These are phyloP conservation scores for Orchestia grillus DNA, from an alignment of 1,140 invertebrate genomes.

Conservation along the genomic window DNA sequence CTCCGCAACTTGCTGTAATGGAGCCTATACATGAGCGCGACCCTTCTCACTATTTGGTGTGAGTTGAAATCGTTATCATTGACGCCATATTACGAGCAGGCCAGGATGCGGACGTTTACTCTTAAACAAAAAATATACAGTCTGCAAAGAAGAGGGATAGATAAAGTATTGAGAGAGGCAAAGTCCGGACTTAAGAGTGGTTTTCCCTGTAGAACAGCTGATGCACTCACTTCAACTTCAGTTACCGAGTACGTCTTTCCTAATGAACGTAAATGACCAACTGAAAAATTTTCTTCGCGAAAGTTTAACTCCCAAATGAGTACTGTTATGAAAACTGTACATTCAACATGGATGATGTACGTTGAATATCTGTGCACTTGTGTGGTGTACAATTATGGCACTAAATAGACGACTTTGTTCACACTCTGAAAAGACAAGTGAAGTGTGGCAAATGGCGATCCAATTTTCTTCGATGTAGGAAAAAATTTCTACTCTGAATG, in stretches of 20 bases:
- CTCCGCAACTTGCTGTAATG: background rate
- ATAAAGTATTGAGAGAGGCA: background rate
- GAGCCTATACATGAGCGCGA: background rate
- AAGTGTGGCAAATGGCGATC: too few relatives aligned
- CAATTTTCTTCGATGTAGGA: too few relatives aligned
- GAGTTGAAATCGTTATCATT: background rate
- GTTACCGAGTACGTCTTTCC: background rate
- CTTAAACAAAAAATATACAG: background rate
- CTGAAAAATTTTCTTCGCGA: too few relatives aligned
- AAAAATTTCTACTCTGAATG: too few relatives aligned
- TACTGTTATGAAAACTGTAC: background rate
- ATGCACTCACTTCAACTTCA: background rate
- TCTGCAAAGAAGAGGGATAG: background rate
- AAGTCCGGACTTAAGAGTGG: background rate
- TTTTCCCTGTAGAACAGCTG: background rate
- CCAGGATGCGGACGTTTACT: background rate
- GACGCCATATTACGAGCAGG: background rate
- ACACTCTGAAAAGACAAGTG: too few relatives aligned
- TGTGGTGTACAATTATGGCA: too few relatives aligned
- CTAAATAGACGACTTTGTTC: too few relatives aligned
- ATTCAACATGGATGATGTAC: too few relatives aligned
- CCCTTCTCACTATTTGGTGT: background rate
- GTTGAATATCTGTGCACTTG: too few relatives aligned
- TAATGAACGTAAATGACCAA: background rate
- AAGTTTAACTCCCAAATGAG: background rate